phyloP scores from a whole-genome alignment of 2,888 invertebrate species.

The Tubiluchus corallicola region DNA sequence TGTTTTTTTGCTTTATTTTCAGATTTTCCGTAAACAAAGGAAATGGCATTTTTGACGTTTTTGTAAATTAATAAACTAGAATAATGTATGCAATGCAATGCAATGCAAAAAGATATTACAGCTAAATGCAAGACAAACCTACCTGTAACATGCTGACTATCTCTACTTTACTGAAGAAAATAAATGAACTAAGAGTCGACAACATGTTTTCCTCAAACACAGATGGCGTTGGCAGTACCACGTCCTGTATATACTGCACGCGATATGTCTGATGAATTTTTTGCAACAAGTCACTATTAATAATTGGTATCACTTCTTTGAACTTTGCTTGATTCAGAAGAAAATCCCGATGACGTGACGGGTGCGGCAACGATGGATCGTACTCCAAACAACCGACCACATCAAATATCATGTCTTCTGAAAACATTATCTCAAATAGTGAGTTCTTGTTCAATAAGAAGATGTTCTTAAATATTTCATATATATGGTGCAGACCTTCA shows the following conservation, averaged over 20 bases:
- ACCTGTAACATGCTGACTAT: constrained; percentile 81
- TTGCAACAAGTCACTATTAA: constrained; percentile 75
- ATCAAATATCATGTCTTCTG: constrained; percentile 84
- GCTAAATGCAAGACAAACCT: constrained; percentile 17
- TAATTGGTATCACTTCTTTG: constrained; percentile 60
- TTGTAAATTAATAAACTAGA: no score
- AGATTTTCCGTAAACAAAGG: no score
- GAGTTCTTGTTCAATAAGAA: constrained; percentile 94
- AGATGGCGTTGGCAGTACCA: constrained; percentile 92
- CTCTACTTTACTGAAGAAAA: constrained; percentile 99
- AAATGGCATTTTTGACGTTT: no score
- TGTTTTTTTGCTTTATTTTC: no score
- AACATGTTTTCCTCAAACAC: constrained; percentile 98
- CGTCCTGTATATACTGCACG: constrained; percentile 94
- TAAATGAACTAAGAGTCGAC: constrained; percentile 90
- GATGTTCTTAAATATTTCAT: constrained; percentile 95
- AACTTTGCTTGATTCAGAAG: constrained; percentile 63
- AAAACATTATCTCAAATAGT: constrained; percentile 91
- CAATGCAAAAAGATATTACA: no score
- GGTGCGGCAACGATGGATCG: constrained; percentile 51
- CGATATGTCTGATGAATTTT: constrained; percentile 99
- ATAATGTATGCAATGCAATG: no score
- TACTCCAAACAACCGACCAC: constrained; percentile 96
- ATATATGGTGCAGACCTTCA: constrained; percentile 68
- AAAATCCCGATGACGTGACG: constrained; percentile 87